Evolutionary conservation across 2,888 invertebrate genomes (phyloP).

Genomic region (Theretra japonica): DNA sequence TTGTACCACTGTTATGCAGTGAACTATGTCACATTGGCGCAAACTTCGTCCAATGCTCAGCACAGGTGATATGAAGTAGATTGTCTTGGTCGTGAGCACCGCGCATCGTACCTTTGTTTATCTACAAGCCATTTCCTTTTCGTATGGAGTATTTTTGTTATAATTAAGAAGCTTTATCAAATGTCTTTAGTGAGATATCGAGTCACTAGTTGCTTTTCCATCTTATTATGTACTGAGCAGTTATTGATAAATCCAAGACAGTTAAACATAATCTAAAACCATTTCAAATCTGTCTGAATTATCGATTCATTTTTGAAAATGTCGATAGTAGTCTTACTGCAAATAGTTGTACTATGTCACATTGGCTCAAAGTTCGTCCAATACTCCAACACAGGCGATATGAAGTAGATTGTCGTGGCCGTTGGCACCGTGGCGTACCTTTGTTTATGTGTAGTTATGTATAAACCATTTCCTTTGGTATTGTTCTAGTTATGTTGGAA

Average conservation of each 20-base stretch:
- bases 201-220: too few relatives aligned
- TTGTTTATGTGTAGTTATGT: slow-evolving; percentile 13
- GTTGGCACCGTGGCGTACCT: not conserved
- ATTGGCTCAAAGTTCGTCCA: not conserved
- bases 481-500: slow-evolving; percentile 10
- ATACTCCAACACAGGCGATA: not conserved
- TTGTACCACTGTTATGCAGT: too few relatives aligned
- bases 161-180: too few relatives aligned
- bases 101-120: slow-evolving; percentile 10
- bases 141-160: too few relatives aligned
- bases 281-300: too few relatives aligned
- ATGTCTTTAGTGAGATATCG: too few relatives aligned
- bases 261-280: too few relatives aligned
- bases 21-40: not conserved
- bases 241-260: too few relatives aligned
- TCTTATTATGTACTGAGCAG: too few relatives aligned
- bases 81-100: not conserved
- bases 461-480: slow-evolving; percentile 22
- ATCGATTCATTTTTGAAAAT: too few relatives aligned
- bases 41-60: not conserved
- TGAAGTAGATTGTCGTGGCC: slow-evolving; percentile 5
- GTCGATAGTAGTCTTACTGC: not conserved
- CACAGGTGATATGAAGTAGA: not conserved
- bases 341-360: not conserved
- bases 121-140: slow-evolving; percentile 22